Evolutionary conservation across 2,888 invertebrate genomes (phyloP).

Genomic region (Rhorus exstirpatorius): DNA sequence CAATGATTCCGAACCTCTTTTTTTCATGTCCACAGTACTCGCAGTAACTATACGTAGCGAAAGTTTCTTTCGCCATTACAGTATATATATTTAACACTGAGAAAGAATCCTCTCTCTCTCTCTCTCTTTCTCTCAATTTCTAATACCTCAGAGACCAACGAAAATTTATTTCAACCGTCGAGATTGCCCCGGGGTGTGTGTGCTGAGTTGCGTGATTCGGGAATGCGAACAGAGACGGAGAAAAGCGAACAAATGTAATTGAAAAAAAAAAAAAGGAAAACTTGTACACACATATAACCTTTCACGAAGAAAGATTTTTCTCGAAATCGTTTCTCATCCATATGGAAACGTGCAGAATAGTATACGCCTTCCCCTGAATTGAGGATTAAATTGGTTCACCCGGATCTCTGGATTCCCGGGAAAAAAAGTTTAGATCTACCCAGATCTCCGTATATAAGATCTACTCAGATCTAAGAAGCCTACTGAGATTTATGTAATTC

Average conservation of each 20-base stretch:
- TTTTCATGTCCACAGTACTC: background rate
- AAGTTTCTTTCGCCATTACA: background rate
- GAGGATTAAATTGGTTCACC: background rate
- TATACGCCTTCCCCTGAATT: background rate
- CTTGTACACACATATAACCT: too few species aligned
- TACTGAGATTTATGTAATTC: too few species aligned
- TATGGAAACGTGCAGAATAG: background rate
- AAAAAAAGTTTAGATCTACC: too few species aligned
- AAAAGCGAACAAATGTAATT: constrained; percentile 1
- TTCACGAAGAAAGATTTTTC: background rate
- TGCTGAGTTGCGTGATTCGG: constrained; percentile 66
- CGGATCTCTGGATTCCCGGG: background rate
- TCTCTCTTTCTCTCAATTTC: background rate
- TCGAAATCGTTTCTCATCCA: background rate
- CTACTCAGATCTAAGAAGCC: too few species aligned
- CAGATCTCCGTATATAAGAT: too few species aligned
- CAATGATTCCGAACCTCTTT: background rate
- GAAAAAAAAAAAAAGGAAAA: constrained; percentile 1
- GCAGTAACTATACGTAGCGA: constrained; percentile 1
- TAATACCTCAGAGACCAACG: constrained; percentile 32
- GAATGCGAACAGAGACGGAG: constrained; percentile 41
- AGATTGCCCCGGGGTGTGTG: constrained; percentile 73
- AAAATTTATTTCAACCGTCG: constrained; percentile 71
- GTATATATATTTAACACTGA: background rate
- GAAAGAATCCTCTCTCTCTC: constrained; percentile 30